Percentiles rank a stretch among this genome's conserved stretches.
Evolutionary conservation across 1,140 invertebrate genomes (phyloP).

Genomic region (Drosophila bocqueti): DNA sequence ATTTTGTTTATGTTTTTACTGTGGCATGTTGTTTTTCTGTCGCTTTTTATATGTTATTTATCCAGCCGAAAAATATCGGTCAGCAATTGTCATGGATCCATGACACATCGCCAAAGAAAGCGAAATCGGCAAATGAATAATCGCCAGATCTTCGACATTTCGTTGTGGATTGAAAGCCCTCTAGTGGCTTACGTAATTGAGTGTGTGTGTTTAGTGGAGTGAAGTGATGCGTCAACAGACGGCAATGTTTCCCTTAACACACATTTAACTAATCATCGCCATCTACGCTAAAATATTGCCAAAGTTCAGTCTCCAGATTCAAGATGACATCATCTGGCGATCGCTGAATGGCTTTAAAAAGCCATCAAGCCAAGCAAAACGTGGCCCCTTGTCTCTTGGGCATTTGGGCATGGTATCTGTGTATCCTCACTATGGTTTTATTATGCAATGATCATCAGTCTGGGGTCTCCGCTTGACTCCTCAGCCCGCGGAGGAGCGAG

Average conservation of each 20-base stretch:
- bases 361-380: slow-evolving; percentile 51
- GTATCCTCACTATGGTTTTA: slow-evolving; percentile 60
- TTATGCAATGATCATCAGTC: slow-evolving; percentile 72
- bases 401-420: slow-evolving; percentile 5
- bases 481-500: neutral
- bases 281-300: slow-evolving; percentile 58
- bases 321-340: slow-evolving; percentile 58
- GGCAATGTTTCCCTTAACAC: slow-evolving; percentile 31
- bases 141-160: slow-evolving; percentile 33
- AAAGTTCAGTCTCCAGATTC: slow-evolving; percentile 53
- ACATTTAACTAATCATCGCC: slow-evolving; percentile 64
- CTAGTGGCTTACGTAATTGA: slow-evolving; percentile 43
- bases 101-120: slow-evolving; percentile 76
- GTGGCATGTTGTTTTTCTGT: slow-evolving; percentile 22
- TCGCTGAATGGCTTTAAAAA: slow-evolving; percentile 44
- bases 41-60: slow-evolving; percentile 14
- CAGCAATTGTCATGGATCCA: slow-evolving; percentile 68
- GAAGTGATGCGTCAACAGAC: slow-evolving; percentile 48
- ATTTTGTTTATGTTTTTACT: slow-evolving; percentile 50
- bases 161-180: slow-evolving; percentile 24
- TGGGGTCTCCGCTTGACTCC: neutral
- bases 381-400: slow-evolving; percentile 30
- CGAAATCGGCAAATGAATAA: slow-evolving; percentile 65
- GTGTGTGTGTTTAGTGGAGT: slow-evolving; percentile 17
- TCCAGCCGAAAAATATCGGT: slow-evolving; percentile 50